Evolutionary conservation across 1,140 invertebrate species (phyloP), one percentile per base, ranked within the genome.

Genomic region (fruit fly (Drosophila melanogaster)): DNA sequence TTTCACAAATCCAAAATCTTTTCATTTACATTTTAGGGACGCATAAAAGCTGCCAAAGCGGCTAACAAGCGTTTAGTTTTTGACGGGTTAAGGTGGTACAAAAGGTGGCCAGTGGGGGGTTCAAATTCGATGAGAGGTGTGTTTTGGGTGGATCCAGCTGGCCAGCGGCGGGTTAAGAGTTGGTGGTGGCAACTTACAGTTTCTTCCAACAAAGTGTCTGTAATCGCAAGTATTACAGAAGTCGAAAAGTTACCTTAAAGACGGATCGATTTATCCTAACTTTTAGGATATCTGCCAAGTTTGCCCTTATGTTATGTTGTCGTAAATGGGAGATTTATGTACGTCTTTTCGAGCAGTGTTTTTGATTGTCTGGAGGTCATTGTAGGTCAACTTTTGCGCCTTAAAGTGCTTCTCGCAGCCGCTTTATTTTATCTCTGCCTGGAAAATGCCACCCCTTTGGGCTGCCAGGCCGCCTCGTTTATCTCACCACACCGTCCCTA

Each of bases 31-130:
- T 85, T 84, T 87, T 43, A 50, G 47, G 83, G 60, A 81, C 83
- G 65, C 69, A 72, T 74, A 79, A 86, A 86, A 87, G 83, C 81
- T 87, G 78, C 64, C 81, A 87, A 86, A 81, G 83, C 83, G 81
- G 67, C 78, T 78, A 78, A 85, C 61, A 74, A 58, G 74, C 81
- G 70, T 83, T 83, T 79, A 81, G 62, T 83, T 83, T 50, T 78
- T 64, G 49, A 40, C 11, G 37, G 43, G 50, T 35, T 33, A 38
- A 22, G 6, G 2, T 8, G 19, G 2, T 41, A 17, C 1, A 1
- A 19, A 30, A 19, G 11, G 35, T 11, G 56, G 14, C 8, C 15
- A 22, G 19, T 11, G 19, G 22, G 44, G 40, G 46, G 60, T n/a
- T 50, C 37, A 10, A 6, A 10, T n/a, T 15, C 6, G n/a, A n/a